Evolutionary conservation across 2,113 vertebrate species (phyloP), one percentile per base, ranked within the genome.

Genomic region (Pogona vitticeps): DNA sequence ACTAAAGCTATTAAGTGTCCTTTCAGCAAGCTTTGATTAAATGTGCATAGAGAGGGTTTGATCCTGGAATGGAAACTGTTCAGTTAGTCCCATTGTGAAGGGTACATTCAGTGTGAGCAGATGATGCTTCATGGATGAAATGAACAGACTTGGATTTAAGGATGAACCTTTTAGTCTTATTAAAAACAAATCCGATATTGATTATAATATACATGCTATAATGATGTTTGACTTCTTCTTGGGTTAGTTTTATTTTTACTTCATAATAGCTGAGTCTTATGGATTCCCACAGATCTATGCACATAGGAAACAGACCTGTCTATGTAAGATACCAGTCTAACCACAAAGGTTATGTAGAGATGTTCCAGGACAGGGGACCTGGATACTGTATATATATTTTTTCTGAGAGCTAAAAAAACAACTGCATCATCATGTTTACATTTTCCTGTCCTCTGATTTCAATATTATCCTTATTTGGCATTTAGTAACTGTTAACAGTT

Each of bases 401-500:
- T 82, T 52, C 58, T 84, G 52, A 88, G n/a, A 84, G 26, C 26
- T 40, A n/a, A 84, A 52, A 26, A 73, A 82, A 52, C 26, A 63
- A 80, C 86, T 85, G 71, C n/a, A n/a, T n/a, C n/a, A 31, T 71
- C 65, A 42, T 80, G 38, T 63, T 91, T 86, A 83, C 65, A 0
- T 88, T 90, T 87, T 18, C n/a, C 18, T 0, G 0, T 82, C 86
- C n/a, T 10, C 21, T 88, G 5, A 88, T 89, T 83, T 93, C 52
- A 42, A 71, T 67, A 78, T 76, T 67, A 88, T 91, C 61, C 83
- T 91, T 82, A 68, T 88, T 91, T 90, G 87, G 76, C 76, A 83
- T 93, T 83, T 90, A 26, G 86, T 90, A 91, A 81, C 71, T 21
- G 0, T 52, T 84, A 28, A 92, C 90, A 89, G 80, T 79, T 89